Base-by-base conservation (phyloP, 1,140 invertebrate species). In the Drosophila bipectinata region DNA sequence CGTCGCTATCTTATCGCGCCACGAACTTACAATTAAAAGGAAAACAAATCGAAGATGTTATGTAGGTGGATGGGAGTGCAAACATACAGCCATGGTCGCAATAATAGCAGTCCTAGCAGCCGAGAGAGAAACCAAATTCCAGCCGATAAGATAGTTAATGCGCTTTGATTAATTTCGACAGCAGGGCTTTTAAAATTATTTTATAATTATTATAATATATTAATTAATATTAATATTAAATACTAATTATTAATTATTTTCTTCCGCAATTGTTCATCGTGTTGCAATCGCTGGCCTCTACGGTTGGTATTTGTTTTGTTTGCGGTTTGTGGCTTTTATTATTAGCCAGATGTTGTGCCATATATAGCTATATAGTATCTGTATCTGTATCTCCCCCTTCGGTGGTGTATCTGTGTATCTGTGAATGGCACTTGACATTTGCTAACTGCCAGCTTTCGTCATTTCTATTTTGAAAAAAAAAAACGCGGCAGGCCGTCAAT, bases 371-470 rank as follows among this genome's bases (percentile, higher is more conserved):
- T 7, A 6, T 21, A 28, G 26, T 28, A 7, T 28, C 26, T 45
- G 47, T 60, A 21, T 18, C 6, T 24, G 39, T 55, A 32, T 18
- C 2, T 14, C 18, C 18, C 18, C 18, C 1, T 18, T 18, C 18
- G 18, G 18, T 18, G n/a, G n/a, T n/a, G 15, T 15, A 30, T 18
- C 2, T n/a, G 32, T 9, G 48, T 37, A 49, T 39, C 28, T 52
- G 66, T 69, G 67, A 49, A 58, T 77, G 79, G 48, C 79, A 74
- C 80, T 79, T 83, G 79, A 83, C 79, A 83, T 83, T 83, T 83
- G 71, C 68, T 58, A 53, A 77, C 61, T 67, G 60, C 61, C 44
- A 26, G 55, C 37, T 18, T 53, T 81, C 77, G 73, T 84, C 77
- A 84, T 84, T 80, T 85, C 81, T 84, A 84, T 85, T 85, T 85